phyloP scores from a whole-genome alignment of 92 coral and sea anemone genomes.

The Scolanthus callimorphus region DNA sequence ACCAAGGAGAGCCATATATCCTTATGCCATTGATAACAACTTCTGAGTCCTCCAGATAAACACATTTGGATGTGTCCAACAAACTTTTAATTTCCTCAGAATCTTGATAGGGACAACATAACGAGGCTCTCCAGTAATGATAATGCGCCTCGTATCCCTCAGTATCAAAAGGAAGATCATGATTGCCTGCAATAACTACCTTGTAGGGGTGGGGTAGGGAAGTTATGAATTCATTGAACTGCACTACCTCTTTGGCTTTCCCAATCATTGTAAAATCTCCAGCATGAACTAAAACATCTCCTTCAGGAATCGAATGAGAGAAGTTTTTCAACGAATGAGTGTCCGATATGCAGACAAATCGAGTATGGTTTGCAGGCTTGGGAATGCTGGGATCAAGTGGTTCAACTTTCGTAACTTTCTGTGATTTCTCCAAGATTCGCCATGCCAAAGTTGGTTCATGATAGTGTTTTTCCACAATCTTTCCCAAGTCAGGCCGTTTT shows the following conservation, averaged over 20 bases:
- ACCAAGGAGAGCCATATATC: slow-evolving; percentile 98
- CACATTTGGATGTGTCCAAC: slow-evolving; percentile 44
- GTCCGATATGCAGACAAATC: slow-evolving; percentile 95
- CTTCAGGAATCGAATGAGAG: slow-evolving; percentile 67
- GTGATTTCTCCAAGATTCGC: slow-evolving; percentile 55
- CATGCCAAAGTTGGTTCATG: slow-evolving; percentile 69
- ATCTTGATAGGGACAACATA: slow-evolving; percentile 19
- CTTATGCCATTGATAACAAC: slow-evolving; percentile 66
- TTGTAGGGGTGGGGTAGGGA: slow-evolving; percentile 71
- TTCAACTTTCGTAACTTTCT: slow-evolving; percentile 45
- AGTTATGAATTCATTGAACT: slow-evolving; percentile 70
- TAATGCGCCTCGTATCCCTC: slow-evolving; percentile 53
- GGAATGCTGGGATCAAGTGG: slow-evolving; percentile 34
- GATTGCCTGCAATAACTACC: slow-evolving; percentile 94
- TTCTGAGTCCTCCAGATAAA: slow-evolving; percentile 82
- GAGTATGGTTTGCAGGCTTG: slow-evolving; percentile 60
- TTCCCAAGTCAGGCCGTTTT: background rate
- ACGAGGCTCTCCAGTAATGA: slow-evolving; percentile 20
- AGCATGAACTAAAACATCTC: slow-evolving; percentile 90
- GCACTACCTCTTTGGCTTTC: slow-evolving; percentile 50
- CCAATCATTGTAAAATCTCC: slow-evolving; percentile 90
- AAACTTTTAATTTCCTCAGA: slow-evolving; percentile 42
- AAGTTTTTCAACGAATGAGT: slow-evolving; percentile 58
- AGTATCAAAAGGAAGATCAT: slow-evolving; percentile 73
- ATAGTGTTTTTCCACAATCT: background rate